phyloP scores from a whole-genome alignment of 1,140 invertebrate genomes.

The Drosophila willistoni region DNA sequence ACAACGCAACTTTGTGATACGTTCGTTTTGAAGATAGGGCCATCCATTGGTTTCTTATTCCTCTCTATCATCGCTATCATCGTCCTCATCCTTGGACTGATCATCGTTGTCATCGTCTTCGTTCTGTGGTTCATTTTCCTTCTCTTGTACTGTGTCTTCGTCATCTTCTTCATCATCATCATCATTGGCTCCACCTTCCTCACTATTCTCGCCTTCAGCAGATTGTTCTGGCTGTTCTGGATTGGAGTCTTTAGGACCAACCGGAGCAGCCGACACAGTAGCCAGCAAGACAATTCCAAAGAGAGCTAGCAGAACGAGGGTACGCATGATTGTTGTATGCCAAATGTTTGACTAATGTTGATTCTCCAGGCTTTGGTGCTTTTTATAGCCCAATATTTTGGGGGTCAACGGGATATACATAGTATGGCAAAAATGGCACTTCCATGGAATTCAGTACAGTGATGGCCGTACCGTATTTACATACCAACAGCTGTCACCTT shows the following conservation, averaged over 20 bases:
- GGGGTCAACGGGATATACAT: conserved; percentile 1
- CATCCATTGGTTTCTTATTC: background rate
- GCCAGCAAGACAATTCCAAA: conserved; percentile 61
- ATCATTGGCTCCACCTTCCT: background rate
- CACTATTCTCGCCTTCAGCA: background rate
- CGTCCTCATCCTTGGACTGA: background rate
- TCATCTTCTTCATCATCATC: conserved; percentile 21
- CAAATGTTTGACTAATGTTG: conserved; percentile 51
- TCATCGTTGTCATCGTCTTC: background rate
- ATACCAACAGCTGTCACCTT: conserved; percentile 32
- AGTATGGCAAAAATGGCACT: conserved; percentile 3
- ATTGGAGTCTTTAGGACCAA: background rate
- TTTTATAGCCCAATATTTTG: conserved; percentile 48
- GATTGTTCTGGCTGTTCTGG: background rate
- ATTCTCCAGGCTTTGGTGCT: conserved; percentile 1
- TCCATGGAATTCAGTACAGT: conserved; percentile 11
- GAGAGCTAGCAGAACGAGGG: conserved; percentile 50
- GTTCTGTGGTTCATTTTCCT: background rate
- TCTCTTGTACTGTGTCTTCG: background rate
- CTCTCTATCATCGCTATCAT: background rate
- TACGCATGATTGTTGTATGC: conserved; percentile 48
- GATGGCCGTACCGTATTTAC: conserved; percentile 25
- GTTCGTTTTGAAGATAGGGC: background rate
- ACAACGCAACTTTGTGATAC: background rate
- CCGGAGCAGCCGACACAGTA: conserved; percentile 25